Percentiles rank a stretch among this genome's conserved stretches.
Conservation (phyloP, 1,140 invertebrate genomes). For the Scaptomyza graminum region DNA sequence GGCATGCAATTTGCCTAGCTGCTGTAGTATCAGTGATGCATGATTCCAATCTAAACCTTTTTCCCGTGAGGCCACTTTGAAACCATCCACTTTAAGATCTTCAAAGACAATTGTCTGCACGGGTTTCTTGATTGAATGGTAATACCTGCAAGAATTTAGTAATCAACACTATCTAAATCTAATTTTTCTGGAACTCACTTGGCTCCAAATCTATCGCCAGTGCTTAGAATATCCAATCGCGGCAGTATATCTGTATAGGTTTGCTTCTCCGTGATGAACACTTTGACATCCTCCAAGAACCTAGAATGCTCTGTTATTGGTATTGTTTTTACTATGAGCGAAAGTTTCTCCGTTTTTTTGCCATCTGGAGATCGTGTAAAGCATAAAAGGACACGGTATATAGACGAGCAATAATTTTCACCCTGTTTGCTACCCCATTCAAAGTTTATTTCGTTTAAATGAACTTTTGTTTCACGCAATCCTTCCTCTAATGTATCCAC, state of each 20-base stretch:
- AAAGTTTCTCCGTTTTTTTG: conserved; percentile 47
- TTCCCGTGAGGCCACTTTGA: conserved; percentile 62
- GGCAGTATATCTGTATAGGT: conserved; percentile 73
- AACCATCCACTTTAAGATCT: conserved; percentile 71
- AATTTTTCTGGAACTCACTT: conserved; percentile 49
- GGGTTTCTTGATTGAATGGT: conserved; percentile 74
- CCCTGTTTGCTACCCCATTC: conserved; percentile 78
- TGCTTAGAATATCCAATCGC: conserved; percentile 60
- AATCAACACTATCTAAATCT: neutral
- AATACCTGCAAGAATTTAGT: conserved; percentile 82
- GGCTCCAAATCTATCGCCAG: conserved; percentile 63
- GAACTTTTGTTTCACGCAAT: conserved; percentile 58
- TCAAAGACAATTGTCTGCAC: conserved; percentile 78
- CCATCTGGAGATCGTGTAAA: conserved; percentile 52
- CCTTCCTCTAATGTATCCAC: conserved; percentile 70
- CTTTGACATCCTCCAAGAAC: conserved; percentile 71
- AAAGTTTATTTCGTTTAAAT: conserved; percentile 62
- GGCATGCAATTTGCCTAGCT: conserved; percentile 77
- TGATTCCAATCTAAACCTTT: conserved; percentile 74
- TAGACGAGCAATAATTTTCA: conserved; percentile 78
- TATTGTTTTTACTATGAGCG: conserved; percentile 77
- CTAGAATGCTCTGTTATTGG: conserved; percentile 65
- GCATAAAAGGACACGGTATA: conserved; percentile 63
- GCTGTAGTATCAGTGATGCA: conserved; percentile 60
- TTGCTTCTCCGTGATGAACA: conserved; percentile 77